Conservation (phyloP, 2,888 invertebrate genomes). For the Cryptus armator region DNA sequence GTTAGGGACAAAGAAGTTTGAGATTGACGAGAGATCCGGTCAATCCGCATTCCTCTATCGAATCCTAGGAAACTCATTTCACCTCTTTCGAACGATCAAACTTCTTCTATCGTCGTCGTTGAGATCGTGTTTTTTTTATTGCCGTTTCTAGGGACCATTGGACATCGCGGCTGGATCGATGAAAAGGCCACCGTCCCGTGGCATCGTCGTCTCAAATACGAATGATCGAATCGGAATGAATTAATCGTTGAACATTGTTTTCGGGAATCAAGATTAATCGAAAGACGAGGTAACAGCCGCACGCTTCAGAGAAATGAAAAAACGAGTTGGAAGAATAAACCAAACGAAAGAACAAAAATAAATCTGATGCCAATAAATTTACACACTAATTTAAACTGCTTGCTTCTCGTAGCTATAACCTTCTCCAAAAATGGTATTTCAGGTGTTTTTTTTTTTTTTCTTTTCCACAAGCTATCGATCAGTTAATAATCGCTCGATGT, state of each 20-base stretch:
- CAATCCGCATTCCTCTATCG: slow-evolving; percentile 48
- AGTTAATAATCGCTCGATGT: not conserved
- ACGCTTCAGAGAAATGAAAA: not conserved
- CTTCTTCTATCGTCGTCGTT: not conserved
- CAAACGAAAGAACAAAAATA: not conserved
- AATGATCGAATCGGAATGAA: slow-evolving; percentile 33
- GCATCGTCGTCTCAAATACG: slow-evolving; percentile 2
- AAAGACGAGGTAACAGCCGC: not conserved
- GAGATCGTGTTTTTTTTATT: slow-evolving; percentile 2
- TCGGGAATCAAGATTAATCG: slow-evolving; percentile 15
- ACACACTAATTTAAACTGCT: not conserved
- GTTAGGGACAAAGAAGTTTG: slow-evolving; percentile 2
- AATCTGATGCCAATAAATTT: not conserved
- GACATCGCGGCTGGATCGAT: not conserved
- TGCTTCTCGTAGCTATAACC: not conserved
- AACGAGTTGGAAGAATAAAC: not conserved
- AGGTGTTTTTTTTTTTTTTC: not conserved
- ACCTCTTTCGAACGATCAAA: not conserved
- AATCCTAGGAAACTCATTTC: slow-evolving; percentile 42
- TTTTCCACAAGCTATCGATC: not conserved
- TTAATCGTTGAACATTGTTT: slow-evolving; percentile 43
- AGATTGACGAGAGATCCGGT: slow-evolving; percentile 28
- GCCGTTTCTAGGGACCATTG: slow-evolving; percentile 36
- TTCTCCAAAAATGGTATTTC: not conserved
- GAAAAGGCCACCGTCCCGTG: not conserved